Evolutionary conservation across 2,888 invertebrate genomes (phyloP), one percentile per base, ranked within the genome.

Genomic region (Kuschelorhynchus macadamiae): DNA sequence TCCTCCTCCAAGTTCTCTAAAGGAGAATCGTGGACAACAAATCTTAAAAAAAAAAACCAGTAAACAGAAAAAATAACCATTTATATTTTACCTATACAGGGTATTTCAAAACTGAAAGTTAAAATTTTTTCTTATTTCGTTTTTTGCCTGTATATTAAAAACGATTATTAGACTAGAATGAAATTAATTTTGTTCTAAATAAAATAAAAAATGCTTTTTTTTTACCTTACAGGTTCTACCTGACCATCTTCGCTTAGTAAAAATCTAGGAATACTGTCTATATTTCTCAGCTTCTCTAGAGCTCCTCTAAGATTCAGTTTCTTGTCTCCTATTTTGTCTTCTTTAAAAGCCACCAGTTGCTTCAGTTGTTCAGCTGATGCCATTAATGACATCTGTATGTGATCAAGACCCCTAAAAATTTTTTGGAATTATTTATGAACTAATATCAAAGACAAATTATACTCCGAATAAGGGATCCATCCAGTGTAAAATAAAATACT

Each of bases 251-350:
- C 60, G 5, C 63, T 69, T 12, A 75, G 16, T 50, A 77, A 63
- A 67, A 74, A 75, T 21, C 73, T 72, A 16, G 78, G 78, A n/a
- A 66, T 62, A 18, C 65, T 47, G 16, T 72, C 61, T 5, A 74
- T 59, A 2, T 71, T 60, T 18, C 67, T 69, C 11, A 78, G 49
- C 21, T 72, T 70, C 9, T 67, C 47, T 14, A 76, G 39, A 5
- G 76, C 57, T n/a, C 52, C 64, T 47, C 67, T 71, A 21, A 75
- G 42, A 60, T 78, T 78, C 4, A 74, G 42, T 64, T 76, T 76
- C 25, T 71, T 73, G 4, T 63, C 47, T 3, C 61, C 61, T 0
- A 67, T 17, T 4, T 57, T 44, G 9, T 72, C 62, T 2, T 68
- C 70, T 14, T 71, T 55, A 20, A 65, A 41, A n/a, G 69, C 39